A percentile compares a stretch with the other conserved stretches of the same genome.
phyloP scores from a whole-genome alignment of 2,888 invertebrate genomes.

The Heliconius sara region DNA sequence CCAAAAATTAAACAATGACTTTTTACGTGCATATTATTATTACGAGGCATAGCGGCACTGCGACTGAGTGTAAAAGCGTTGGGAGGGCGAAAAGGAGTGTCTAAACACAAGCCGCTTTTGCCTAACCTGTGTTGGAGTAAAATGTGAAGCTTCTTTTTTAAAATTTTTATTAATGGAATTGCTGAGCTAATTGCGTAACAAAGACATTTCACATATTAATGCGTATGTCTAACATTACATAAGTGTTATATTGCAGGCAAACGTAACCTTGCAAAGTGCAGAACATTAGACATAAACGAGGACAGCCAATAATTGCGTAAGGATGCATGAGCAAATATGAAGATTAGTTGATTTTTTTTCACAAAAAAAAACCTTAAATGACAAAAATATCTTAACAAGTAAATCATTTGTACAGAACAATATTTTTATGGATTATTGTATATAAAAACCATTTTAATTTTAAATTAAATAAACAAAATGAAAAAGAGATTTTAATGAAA shows the following conservation, averaged over 20 bases:
- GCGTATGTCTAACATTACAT: background rate
- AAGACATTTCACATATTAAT: background rate
- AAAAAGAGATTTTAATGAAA: background rate
- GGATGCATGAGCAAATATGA: background rate
- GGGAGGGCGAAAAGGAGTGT: no score
- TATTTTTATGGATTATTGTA: no score
- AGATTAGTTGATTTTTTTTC: no score
- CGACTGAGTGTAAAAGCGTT: no score
- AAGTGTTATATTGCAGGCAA: background rate
- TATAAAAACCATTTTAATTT: background rate
- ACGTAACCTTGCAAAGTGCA: constrained; percentile 12
- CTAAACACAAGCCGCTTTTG: no score
- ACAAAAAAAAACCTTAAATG: background rate
- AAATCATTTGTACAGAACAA: background rate
- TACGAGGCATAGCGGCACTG: no score
- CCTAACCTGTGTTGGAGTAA: no score
- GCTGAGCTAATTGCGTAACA: background rate
- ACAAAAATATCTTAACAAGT: background rate
- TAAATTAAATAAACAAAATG: background rate
- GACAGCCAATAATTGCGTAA: background rate
- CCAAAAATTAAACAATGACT: no score
- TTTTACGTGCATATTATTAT: no score
- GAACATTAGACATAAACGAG: constrained; percentile 15
- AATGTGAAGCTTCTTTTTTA: no score
- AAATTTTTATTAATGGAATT: no score